Conservation (phyloP, 2,797 vertebrate genomes). For the Macropus fuliginosus region DNA sequence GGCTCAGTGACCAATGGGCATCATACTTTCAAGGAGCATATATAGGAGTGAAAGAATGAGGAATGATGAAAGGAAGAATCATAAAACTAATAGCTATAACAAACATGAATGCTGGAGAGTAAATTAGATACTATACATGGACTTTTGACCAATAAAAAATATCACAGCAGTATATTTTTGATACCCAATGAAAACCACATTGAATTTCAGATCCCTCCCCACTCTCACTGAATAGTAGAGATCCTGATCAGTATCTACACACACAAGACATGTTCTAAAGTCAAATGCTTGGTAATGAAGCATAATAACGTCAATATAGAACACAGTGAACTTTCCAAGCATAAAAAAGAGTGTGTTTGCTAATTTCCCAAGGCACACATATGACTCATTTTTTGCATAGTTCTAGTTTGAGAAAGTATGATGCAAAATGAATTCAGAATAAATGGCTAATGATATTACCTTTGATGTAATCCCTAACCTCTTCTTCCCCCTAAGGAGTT, state of each 20-base stretch:
- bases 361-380: constrained; percentile 43
- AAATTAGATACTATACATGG: neutral
- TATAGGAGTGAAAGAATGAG: neutral
- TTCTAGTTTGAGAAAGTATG: constrained; percentile 25
- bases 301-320: neutral
- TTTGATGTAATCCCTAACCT: neutral
- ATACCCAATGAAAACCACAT: neutral
- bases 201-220: neutral
- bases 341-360: constrained; percentile 11
- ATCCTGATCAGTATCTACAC: constrained; percentile 7
- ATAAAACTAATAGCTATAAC: neutral
- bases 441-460: neutral
- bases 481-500: neutral
- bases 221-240: constrained; percentile 21
- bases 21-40: neutral
- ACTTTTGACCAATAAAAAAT: neutral
- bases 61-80: neutral
- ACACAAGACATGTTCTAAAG: constrained; percentile 56
- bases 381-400: neutral
- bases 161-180: neutral
- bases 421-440: neutral
- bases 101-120: neutral
- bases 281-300: constrained; percentile 39
- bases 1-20: neutral
- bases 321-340: constrained; percentile 11